Conservation (phyloP, 1,140 invertebrate species). For the Magallana angulata region DNA sequence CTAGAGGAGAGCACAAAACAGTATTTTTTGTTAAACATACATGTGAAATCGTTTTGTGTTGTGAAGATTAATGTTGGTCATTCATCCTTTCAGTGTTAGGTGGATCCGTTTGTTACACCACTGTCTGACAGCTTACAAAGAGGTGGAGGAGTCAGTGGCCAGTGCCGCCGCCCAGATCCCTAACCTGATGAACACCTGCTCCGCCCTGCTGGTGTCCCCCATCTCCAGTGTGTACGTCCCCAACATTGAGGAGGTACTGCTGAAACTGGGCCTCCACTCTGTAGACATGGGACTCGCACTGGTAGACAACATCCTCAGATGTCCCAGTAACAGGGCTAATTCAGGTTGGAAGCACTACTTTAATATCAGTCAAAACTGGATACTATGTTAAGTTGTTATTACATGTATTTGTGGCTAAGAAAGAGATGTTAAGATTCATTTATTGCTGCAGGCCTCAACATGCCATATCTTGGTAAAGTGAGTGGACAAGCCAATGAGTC, state of each 20-base stretch:
- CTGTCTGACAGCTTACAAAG: constrained; percentile 82
- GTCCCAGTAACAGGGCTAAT: constrained; percentile 51
- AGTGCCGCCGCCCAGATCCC: constrained; percentile 83
- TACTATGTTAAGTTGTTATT: too few species aligned
- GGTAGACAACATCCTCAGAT: constrained; percentile 77
- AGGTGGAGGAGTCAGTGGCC: constrained; percentile 75
- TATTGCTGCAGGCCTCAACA: constrained; percentile 53
- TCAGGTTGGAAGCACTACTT: constrained; percentile 42
- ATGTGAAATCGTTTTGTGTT: too few species aligned
- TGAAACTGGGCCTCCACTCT: constrained; percentile 78
- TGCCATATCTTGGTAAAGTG: constrained; percentile 70
- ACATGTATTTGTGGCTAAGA: too few species aligned
- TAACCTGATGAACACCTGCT: constrained; percentile 86
- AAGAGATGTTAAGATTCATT: not conserved
- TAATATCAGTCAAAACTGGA: too few species aligned
- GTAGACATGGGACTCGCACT: constrained; percentile 78
- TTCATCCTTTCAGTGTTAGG: constrained; percentile 81
- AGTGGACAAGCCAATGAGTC: constrained; percentile 82
- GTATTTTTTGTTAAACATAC: too few species aligned
- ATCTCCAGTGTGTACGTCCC: constrained; percentile 79
- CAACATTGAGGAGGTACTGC: constrained; percentile 78
- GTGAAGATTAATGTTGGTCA: too few species aligned
- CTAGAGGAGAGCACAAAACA: too few species aligned
- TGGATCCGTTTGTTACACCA: constrained; percentile 87
- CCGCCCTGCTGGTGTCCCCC: constrained; percentile 87